These are phyloP conservation scores for Theodoxus fluviatilis DNA, from an alignment of 2,888 invertebrate genomes.

Conservation along the genomic window DNA sequence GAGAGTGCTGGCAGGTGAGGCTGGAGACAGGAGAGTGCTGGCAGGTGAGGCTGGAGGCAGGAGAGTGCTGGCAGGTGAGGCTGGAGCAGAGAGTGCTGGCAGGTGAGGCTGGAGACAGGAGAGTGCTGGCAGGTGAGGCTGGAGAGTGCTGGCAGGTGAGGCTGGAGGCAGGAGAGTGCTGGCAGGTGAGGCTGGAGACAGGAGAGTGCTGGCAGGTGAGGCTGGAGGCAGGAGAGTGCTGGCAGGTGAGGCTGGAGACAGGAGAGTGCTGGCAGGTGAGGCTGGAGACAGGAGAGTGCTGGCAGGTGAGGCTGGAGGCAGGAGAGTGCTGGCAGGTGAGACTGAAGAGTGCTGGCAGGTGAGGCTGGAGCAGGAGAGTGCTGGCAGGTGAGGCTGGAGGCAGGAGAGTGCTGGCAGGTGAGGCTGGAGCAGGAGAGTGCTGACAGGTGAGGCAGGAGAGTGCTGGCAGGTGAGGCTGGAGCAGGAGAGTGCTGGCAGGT, in stretches of 20 bases:
- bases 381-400: too few relatives aligned
- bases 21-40: not conserved
- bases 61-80: conserved; percentile 72
- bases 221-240: conserved; percentile 78
- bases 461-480: conserved; percentile 68
- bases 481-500: too few relatives aligned
- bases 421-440: conserved; percentile 53
- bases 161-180: conserved; percentile 78
- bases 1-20: conserved; percentile 72
- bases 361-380: conserved; percentile 18
- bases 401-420: conserved; percentile 74
- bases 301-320: conserved; percentile 62
- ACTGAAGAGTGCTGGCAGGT: conserved; percentile 75
- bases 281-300: conserved; percentile 78
- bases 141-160: not conserved
- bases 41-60: too few relatives aligned
- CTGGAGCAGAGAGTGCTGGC: not conserved
- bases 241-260: conserved; percentile 62
- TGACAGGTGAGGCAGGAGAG: conserved; percentile 78
- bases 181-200: conserved; percentile 62
- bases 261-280: too few relatives aligned
- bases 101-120: conserved; percentile 78
- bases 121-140: conserved; percentile 70
- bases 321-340: conserved; percentile 72
- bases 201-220: too few relatives aligned